phyloP scores from a whole-genome alignment of 2,797 vertebrate species.

The Brachymystax lenok region DNA sequence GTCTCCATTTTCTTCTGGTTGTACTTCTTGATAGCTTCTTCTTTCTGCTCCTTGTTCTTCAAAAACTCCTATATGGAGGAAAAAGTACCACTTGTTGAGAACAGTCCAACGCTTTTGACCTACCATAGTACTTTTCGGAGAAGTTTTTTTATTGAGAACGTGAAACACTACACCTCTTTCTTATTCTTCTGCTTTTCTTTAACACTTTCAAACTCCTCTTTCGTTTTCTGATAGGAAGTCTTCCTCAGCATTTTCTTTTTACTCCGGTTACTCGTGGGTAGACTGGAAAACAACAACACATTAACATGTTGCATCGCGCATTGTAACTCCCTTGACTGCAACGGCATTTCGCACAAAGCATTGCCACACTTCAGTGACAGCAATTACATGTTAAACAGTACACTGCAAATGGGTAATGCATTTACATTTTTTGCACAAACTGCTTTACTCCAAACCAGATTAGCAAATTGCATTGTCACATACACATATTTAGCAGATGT shows the following conservation, averaged over 20 bases:
- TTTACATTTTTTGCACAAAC: no score
- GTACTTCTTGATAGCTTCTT: slow-evolving; percentile 85
- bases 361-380: not conserved
- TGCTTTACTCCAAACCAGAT: no score
- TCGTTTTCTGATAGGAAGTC: slow-evolving; percentile 88
- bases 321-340: not conserved
- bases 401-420: no score
- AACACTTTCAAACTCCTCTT: slow-evolving; percentile 85
- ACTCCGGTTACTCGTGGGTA: slow-evolving; percentile 69
- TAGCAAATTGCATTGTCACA: not conserved
- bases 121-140: not conserved
- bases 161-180: slow-evolving; percentile 79
- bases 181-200: slow-evolving; percentile 78
- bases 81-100: not conserved
- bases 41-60: slow-evolving; percentile 80
- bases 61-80: slow-evolving; percentile 78
- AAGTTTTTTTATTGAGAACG: not conserved
- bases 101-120: not conserved
- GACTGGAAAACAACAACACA: slow-evolving; percentile 24
- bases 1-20: slow-evolving; percentile 88
- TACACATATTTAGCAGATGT: no score
- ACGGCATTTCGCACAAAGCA: not conserved
- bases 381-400: no score
- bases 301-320: not conserved
- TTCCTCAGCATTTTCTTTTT: slow-evolving; percentile 79